Conservation (phyloP, 1,140 invertebrate genomes). For the Aphelenchoides besseyi region DNA sequence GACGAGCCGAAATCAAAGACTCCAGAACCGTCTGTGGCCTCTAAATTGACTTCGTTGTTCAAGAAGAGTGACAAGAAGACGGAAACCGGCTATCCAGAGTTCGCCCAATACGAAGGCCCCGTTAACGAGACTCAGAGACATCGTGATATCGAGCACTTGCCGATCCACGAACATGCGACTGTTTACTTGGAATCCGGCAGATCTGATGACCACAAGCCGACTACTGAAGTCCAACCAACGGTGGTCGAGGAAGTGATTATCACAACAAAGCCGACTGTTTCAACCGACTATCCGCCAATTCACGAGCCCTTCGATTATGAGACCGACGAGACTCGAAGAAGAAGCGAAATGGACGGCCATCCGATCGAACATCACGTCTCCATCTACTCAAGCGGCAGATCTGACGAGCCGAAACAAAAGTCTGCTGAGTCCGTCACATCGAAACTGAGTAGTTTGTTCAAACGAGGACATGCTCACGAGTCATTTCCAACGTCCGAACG, state of each 20-base stretch:
- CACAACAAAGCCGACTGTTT: too few species aligned
- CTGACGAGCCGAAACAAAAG: not conserved
- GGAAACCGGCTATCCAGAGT: not conserved
- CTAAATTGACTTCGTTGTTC: not conserved
- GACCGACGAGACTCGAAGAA: too few species aligned
- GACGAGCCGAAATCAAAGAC: not conserved
- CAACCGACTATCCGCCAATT: too few species aligned
- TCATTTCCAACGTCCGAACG: not conserved
- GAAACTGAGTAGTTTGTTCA: not conserved
- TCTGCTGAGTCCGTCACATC: too few species aligned
- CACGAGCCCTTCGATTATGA: too few species aligned
- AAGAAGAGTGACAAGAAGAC: not conserved
- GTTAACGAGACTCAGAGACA: slow-evolving; percentile 22
- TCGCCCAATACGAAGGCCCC: not conserved
- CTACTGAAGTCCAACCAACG: too few species aligned
- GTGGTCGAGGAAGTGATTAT: too few species aligned
- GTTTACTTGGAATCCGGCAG: too few species aligned
- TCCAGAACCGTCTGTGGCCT: not conserved
- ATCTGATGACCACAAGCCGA: too few species aligned
- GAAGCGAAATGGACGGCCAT: not conserved
- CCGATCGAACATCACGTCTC: not conserved
- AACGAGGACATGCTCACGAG: not conserved
- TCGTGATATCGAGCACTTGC: slow-evolving; percentile 4
- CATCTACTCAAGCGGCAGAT: not conserved
- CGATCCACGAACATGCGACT: not conserved